Conservation (phyloP, 2,888 invertebrate genomes). For the Leptogaster cylindrica region DNA sequence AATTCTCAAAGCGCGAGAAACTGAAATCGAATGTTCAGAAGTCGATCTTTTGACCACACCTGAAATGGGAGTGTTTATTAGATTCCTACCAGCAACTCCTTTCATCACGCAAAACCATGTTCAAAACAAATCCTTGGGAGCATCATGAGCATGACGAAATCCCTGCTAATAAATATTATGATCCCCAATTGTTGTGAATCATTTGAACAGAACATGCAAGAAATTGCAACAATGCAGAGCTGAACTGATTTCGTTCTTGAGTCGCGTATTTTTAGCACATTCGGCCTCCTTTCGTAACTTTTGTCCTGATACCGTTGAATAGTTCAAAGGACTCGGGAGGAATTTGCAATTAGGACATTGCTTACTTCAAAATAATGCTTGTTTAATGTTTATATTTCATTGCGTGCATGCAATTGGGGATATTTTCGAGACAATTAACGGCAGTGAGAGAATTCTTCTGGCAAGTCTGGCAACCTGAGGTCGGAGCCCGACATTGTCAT, state of each 20-base stretch:
- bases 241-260: background rate
- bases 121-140: too few relatives aligned
- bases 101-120: too few relatives aligned
- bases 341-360: background rate
- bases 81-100: too few relatives aligned
- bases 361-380: background rate
- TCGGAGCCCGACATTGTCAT: constrained; percentile 8
- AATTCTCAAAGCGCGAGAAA: too few relatives aligned
- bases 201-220: too few relatives aligned
- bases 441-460: background rate
- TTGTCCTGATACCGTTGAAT: background rate
- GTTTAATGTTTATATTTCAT: background rate
- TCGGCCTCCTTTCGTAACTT: constrained; percentile 1
- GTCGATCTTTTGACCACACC: too few relatives aligned
- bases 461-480: background rate
- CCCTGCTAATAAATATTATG: too few relatives aligned
- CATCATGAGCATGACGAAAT: too few relatives aligned
- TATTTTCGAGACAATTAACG: constrained; percentile 1
- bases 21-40: too few relatives aligned
- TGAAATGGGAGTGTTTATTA: too few relatives aligned
- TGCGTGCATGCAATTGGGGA: background rate
- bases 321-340: constrained; percentile 11
- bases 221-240: constrained; percentile 5
- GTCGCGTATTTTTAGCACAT: constrained; percentile 13
- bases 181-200: too few relatives aligned